Base-by-base conservation (phyloP, 2,113 vertebrate species). In the Sapayoa aenigma region DNA sequence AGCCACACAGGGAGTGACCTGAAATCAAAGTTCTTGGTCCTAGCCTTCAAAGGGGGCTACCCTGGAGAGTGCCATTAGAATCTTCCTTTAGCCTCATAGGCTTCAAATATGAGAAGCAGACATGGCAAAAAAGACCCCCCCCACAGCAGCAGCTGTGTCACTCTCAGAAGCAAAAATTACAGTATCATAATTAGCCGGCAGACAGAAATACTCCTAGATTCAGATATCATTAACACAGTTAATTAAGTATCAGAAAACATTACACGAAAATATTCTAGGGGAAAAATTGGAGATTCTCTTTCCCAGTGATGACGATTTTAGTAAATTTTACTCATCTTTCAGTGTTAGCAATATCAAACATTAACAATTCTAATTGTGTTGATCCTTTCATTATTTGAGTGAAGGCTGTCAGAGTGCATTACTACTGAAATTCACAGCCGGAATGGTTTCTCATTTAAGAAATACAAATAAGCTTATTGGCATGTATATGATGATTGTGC, bases 11-110 rank as follows among this genome's bases (percentile, higher is more conserved):
- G 69, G 95, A 96, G 31, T 90, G 95, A 96, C 91, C 97, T 97
- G 80, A 96, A 97, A 96, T 95, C 81, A 96, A 98, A 97, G 87
- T 79, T 75, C 66, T 62, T 90, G 76, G 59, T 93, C 77, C 89
- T 62, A 46, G 88, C 47, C 77, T 96, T 97, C 95, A 97, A 97
- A 96, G 28, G 33, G 92, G 30, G 24, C 74, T 81, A 10, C 83
- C n/a, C 89, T 91, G 77, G 71, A 89, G 84, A 41, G 18, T 87
- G 75, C 86, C 90, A 95, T 93, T 97, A 95, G 78, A 85, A 66
- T 37, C 74, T 85, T 84, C 42, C 60, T 88, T 95, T 91, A 89
- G 80, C 52, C 53, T 89, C 84, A 39, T 24, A 58, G 56, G 44
- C 41, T 89, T 94, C 65, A 88, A 56, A 75, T 74, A 47, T 79